Evolutionary conservation across 2,888 invertebrate species (phyloP), one percentile per base, ranked within the genome.

Genomic region (Eupithecia dodoneata): DNA sequence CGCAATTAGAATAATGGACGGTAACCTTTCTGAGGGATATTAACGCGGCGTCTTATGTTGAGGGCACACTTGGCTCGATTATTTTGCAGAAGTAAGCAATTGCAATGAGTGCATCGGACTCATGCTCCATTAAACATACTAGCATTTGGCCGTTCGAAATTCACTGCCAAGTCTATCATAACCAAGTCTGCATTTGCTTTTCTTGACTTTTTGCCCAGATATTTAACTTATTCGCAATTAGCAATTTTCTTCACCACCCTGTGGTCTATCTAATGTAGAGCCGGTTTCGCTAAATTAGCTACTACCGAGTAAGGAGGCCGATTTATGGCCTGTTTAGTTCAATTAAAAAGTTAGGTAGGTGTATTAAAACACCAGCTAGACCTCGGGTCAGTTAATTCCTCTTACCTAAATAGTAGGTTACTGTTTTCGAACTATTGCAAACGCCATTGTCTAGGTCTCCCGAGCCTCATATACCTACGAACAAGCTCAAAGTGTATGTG

Each of bases 1-100:
- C 87, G 94, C 94, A 95, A 95, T 95, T 94, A 95, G 90, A 90
- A 91, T 94, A 95, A 95, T 95, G 94, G 93, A 93, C 89, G 86
- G 91, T 90, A 92, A 92, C 93, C 92, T 92, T 89, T 87, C 87
- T 82, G 84, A 86, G 88, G 84, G 86, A 91, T 93, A 94, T 94
- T 94, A 92, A 91, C 90, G 92, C 90, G 93, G 90, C 91, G 89
- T 91, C 91, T 92, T 70, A 91, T 92, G 91, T 89, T 89, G 88
- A 90, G 89, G 88, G 90, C 87, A 91, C 87, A 92, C 92, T 93
- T 87, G 88, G 88, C 84, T 91, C 92, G 91, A 92, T 93, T 92
- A 92, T 92, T 90, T 91, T 89, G 89, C 87, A 85, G 89, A 91
- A 91, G 6, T 52, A 88, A 90, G 91, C 92, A 92, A 93, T 93